Percentiles rank a stretch among this genome's conserved stretches.
These are phyloP conservation scores for Stramonita haemastoma DNA, from an alignment of 2,888 invertebrate species.

Conservation along the genomic window DNA sequence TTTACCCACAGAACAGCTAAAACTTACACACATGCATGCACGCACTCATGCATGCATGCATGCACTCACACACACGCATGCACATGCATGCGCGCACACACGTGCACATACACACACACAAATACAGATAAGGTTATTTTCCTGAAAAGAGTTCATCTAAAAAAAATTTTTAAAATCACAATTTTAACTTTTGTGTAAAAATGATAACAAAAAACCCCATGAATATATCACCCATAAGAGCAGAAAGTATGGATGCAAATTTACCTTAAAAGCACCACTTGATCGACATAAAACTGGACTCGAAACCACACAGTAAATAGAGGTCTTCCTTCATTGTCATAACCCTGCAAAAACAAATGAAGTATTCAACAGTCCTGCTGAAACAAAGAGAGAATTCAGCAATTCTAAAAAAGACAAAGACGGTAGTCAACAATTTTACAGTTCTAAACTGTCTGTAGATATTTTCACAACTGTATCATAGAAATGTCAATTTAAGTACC, in stretches of 20 bases:
- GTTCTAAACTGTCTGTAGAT: no score
- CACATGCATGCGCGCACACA: background rate
- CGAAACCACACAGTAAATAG: constrained; percentile 91
- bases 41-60: background rate
- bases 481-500: no score
- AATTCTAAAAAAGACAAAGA: no score
- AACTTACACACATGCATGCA: background rate
- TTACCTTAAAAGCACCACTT: constrained; percentile 89
- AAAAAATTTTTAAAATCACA: no score
- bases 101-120: no score
- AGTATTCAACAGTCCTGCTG: background rate
- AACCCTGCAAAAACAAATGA: constrained; percentile 60
- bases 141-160: no score
- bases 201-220: background rate
- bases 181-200: background rate
- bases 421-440: no score
- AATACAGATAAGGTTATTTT: no score
- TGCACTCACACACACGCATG: background rate
- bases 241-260: constrained; percentile 28
- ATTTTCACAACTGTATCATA: no score
- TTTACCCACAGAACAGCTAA: background rate
- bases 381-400: background rate
- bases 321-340: constrained; percentile 87
- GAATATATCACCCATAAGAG: background rate
- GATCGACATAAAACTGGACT: constrained; percentile 95